Conservation (phyloP, 2,797 vertebrate species). For the Pangasius sanitwongsei region DNA sequence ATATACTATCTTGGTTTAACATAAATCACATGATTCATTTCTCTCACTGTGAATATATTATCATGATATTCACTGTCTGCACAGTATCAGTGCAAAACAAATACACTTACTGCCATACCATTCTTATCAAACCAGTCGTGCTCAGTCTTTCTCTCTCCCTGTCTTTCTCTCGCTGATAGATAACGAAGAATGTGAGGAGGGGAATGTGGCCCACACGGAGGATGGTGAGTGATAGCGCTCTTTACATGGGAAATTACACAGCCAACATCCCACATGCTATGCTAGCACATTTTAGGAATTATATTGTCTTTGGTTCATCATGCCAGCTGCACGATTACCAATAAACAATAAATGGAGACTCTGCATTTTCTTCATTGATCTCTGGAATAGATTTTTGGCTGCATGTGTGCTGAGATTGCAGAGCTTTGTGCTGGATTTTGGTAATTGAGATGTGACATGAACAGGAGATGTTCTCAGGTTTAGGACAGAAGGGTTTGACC, state of each 20-base stretch:
- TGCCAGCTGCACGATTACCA: slow-evolving; percentile 40
- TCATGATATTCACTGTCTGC: neutral
- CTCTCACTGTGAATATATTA: neutral
- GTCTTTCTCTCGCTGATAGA: slow-evolving; percentile 63
- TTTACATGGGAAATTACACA: slow-evolving; percentile 19
- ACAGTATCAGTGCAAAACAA: neutral
- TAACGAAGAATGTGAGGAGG: slow-evolving; percentile 69
- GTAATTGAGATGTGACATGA: slow-evolving; percentile 35
- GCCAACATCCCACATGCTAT: neutral
- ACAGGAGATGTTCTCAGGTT: slow-evolving; percentile 4
- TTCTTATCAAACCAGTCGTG: slow-evolving; percentile 12
- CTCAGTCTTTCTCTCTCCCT: slow-evolving; percentile 43
- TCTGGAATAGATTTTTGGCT: slow-evolving; percentile 21
- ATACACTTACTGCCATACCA: neutral
- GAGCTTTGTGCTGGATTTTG: slow-evolving; percentile 19
- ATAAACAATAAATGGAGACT: slow-evolving; percentile 45
- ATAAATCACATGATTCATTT: neutral
- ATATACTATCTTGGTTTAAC: neutral
- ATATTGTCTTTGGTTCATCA: slow-evolving; percentile 11
- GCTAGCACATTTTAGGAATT: slow-evolving; percentile 2
- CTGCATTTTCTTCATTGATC: slow-evolving; percentile 17
- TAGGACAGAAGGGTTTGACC: slow-evolving; percentile 28
- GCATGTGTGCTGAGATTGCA: neutral
- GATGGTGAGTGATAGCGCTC: slow-evolving; percentile 74
- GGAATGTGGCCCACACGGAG: slow-evolving; percentile 67